Conservation (phyloP, 2,888 invertebrate genomes). For the Lochmaea capreae region DNA sequence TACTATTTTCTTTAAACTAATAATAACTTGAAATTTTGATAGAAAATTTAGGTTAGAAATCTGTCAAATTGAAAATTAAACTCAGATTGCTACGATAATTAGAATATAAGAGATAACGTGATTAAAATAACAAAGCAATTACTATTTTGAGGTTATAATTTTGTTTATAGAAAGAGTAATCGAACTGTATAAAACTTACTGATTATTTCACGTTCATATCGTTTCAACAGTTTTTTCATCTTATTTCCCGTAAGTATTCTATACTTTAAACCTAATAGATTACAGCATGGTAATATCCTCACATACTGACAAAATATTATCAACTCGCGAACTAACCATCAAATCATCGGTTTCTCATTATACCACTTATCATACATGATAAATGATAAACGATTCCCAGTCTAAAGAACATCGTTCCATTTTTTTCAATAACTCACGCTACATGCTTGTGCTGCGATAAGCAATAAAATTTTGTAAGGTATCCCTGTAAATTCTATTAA, state of each 20-base stretch:
- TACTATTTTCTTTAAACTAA: neutral
- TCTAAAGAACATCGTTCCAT: neutral
- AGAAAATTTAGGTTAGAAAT: neutral
- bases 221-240: constrained; percentile 10
- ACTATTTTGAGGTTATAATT: constrained; percentile 2
- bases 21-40: neutral
- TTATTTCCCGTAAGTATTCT: neutral
- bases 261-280: constrained; percentile 1
- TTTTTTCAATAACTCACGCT: neutral
- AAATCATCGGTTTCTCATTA: neutral
- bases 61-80: neutral
- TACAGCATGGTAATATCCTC: neutral
- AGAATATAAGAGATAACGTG: too few relatives aligned
- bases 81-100: neutral
- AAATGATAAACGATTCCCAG: neutral
- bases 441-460: neutral
- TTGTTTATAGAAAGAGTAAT: neutral
- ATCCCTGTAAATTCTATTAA: neutral
- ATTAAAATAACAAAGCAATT: neutral
- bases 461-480: neutral
- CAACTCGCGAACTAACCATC: neutral
- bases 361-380: neutral
- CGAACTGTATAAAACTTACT: constrained; percentile 6
- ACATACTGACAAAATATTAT: neutral
- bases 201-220: too few relatives aligned